Percentiles rank a stretch among this genome's conserved stretches.
Conservation (phyloP, 2,888 invertebrate species). For the Ennomos quercinarius region DNA sequence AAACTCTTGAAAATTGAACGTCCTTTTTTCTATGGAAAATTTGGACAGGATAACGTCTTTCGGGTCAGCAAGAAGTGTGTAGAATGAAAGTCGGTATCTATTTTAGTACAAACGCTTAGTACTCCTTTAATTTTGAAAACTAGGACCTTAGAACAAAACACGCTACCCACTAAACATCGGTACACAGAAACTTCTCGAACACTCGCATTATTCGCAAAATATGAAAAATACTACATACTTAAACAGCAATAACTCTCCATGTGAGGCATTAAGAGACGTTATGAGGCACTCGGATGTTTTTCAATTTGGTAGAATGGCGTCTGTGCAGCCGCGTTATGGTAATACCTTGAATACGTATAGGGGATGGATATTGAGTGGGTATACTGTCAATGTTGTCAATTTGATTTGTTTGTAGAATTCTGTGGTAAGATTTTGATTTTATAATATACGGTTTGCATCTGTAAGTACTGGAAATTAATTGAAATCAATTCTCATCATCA, state of each 20-base stretch:
- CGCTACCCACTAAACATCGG: constrained; percentile 37
- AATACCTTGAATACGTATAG: constrained; percentile 48
- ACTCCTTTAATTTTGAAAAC: constrained; percentile 1
- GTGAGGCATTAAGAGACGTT: constrained; percentile 77
- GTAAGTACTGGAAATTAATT: too few relatives aligned
- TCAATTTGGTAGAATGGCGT: constrained; percentile 79
- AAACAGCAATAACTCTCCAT: constrained; percentile 70
- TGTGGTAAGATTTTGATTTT: not conserved
- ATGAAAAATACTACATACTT: constrained; percentile 76
- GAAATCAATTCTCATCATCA: too few relatives aligned
- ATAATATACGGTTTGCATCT: too few relatives aligned
- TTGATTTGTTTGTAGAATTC: constrained; percentile 14
- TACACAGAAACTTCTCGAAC: constrained; percentile 52
- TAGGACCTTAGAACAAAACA: constrained; percentile 38
- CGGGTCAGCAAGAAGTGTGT: too few relatives aligned
- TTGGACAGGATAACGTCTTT: too few relatives aligned
- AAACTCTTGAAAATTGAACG: too few relatives aligned
- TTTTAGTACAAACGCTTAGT: too few relatives aligned
- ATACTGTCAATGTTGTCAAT: constrained; percentile 25
- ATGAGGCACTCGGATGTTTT: constrained; percentile 78
- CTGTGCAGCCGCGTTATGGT: constrained; percentile 63
- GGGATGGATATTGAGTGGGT: constrained; percentile 32
- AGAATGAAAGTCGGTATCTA: too few relatives aligned
- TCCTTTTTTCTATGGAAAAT: too few relatives aligned
- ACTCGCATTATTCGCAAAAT: constrained; percentile 73